Evolutionary conservation across 1,140 invertebrate species (phyloP), one percentile per base, ranked within the genome.

Genomic region (Lepidostoma basale): DNA sequence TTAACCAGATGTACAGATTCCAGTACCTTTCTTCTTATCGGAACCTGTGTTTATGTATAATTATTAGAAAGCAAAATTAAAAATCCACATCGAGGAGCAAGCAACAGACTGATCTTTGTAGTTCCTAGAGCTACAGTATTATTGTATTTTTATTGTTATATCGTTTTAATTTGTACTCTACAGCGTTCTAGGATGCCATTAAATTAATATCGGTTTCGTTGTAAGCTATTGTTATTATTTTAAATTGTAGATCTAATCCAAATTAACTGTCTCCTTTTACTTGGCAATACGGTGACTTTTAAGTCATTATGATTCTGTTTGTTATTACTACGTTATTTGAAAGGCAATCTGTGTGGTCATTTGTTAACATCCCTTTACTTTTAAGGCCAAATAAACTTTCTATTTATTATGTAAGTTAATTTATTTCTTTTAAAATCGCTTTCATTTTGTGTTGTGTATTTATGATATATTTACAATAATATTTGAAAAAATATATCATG

Each of bases 31-130:
- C 69, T 68, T 71, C 49, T 65, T 10, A 25, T 30, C 58, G 63
- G 59, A 71, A 59, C 69, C 69, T 67, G 54, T 71, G 49, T 49
- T 71, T 71, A 71, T 59, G 49, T 71, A 64, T 68, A 71, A 71
- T 71, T n/a, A n/a, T n/a, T 71, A 71, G 65, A 71, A 71, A 71
- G 69, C 65, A 68, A 68, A 64, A 40, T 71, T 39, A 65, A 69
- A 69, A 69, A 70, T 26, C 63, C 33, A 36, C 52, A 71, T 71
- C 69, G 62, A 26, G 62, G 63, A 63, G 63, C n/a, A n/a, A n/a
- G n/a, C n/a, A n/a, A n/a, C n/a, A n/a, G n/a, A n/a, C 42, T 39
- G 59, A 71, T 67, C 69, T 58, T 39, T 20, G 63, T 59, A 60
- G 64, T 18, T 42, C 47, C 3, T 14, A 71, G 52, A 71, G 64